Conservation (phyloP, 1,140 invertebrate species). For the Nixonia krombeini region DNA sequence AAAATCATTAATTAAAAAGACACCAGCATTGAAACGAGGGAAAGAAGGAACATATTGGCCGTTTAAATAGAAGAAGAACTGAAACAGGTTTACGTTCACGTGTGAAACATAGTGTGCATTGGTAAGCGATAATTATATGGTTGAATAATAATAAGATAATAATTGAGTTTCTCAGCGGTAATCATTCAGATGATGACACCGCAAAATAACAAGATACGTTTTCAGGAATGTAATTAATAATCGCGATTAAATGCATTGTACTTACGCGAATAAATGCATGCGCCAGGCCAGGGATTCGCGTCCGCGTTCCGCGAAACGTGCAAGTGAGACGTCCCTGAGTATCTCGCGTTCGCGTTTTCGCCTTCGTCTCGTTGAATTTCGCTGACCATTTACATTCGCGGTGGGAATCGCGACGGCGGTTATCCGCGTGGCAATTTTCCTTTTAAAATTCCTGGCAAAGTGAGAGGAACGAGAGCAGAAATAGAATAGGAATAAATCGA, state of each 20-base stretch:
- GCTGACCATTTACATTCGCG: constrained; percentile 37
- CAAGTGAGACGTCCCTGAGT: too few relatives aligned
- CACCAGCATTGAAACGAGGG: constrained; percentile 4
- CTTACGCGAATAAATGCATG: too few relatives aligned
- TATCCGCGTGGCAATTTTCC: constrained; percentile 42
- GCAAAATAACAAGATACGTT: too few relatives aligned
- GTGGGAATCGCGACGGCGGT: constrained; percentile 24
- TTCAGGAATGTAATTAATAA: too few relatives aligned
- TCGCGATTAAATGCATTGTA: too few relatives aligned
- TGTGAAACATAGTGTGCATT: constrained; percentile 9
- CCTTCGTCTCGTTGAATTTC: constrained; percentile 37
- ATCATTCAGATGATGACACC: too few relatives aligned
- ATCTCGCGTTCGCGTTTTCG: too few relatives aligned
- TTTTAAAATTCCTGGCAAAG: constrained; percentile 44
- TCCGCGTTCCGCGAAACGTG: too few relatives aligned
- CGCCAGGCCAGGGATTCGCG: too few relatives aligned
- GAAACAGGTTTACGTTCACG: constrained; percentile 23
- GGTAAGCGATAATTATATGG: constrained; percentile 24
- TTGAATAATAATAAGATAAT: not conserved
- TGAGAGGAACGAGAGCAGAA: constrained; percentile 48
- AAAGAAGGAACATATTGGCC: constrained; percentile 11
- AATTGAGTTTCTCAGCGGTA: too few relatives aligned
- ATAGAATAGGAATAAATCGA: constrained; percentile 49
- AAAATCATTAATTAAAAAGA: constrained; percentile 32
- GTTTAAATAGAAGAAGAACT: constrained; percentile 19